Evolutionary conservation across 2,888 invertebrate genomes (phyloP).

Genomic region (Rhagonycha lutea): DNA sequence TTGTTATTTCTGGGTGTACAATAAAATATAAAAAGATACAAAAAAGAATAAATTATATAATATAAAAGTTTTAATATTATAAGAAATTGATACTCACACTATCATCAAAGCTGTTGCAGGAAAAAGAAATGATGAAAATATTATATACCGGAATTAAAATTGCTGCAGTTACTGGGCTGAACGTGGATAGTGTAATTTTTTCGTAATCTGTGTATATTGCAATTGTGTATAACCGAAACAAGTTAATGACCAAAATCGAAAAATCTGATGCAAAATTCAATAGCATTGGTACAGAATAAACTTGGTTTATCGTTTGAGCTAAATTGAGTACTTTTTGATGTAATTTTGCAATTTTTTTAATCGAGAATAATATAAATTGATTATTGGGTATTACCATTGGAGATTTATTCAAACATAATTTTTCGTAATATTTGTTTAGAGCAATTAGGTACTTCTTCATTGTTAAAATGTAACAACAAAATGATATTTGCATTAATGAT

Average conservation of each 20-base stretch:
- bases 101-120: neutral
- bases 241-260: neutral
- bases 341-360: neutral
- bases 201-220: neutral
- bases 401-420: neutral
- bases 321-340: neutral
- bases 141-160: neutral
- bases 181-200: too few relatives aligned
- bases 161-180: neutral
- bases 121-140: neutral
- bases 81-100: neutral
- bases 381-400: neutral
- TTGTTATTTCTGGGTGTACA: too few relatives aligned
- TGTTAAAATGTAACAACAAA: neutral
- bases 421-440: neutral
- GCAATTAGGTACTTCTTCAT: neutral
- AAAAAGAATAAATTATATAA: too few relatives aligned
- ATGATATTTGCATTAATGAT: neutral
- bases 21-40: too few relatives aligned
- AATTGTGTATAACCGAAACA: neutral
- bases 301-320: neutral
- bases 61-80: too few relatives aligned
- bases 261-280: neutral
- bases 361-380: neutral
- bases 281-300: neutral